Base-by-base conservation (phyloP, 2,888 invertebrate genomes). In the Drosophila lacicola region DNA sequence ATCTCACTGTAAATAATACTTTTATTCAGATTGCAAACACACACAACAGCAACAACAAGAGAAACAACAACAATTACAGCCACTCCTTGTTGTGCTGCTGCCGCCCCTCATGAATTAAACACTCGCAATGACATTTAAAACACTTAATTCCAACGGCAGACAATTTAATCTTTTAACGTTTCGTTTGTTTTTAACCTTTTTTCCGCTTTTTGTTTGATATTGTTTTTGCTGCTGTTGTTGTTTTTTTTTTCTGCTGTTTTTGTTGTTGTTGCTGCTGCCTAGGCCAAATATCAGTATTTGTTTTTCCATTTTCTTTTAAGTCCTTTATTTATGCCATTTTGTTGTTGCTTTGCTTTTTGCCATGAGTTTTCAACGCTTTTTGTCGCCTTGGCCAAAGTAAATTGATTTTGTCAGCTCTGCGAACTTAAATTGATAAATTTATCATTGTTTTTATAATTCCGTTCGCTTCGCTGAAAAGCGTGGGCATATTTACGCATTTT, bases 61-160 rank as follows among this genome's bases (percentile, higher is more conserved):
- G 34, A 13, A 47, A 36, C 9, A 63, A 39, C 36, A 45, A 46
- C 50, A 62, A 68, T 39, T 39, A 36, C 47, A 14, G 36, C 44
- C 29, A 29, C 29, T 29, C 34, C 37, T 36, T n/a, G 39, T 47
- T 17, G 21, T 39, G 45, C 57, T 21, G 36, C 36, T 33, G 11
- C 33, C 14, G 44, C 41, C 53, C 46, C 50, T 44, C 80, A 69
- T 82, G 87, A 83, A 87, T 87, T 83, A 83, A 83, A 87, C 85
- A 87, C 85, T 87, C 75, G 80, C 75, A 75, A 69, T 84, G 83
- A 84, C 87, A 83, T 83, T 83, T 83, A 83, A 83, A 83, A 83
- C 83, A 87, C 87, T 83, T 83, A 83, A 83, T 83, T 78, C 87
- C 83, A 87, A 82, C 55, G 80, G 70, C 82, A 83, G 83, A 83